These are phyloP conservation scores for Anguilla pacifica DNA, from an alignment of 2,797 vertebrate species.

Conservation along the genomic window DNA sequence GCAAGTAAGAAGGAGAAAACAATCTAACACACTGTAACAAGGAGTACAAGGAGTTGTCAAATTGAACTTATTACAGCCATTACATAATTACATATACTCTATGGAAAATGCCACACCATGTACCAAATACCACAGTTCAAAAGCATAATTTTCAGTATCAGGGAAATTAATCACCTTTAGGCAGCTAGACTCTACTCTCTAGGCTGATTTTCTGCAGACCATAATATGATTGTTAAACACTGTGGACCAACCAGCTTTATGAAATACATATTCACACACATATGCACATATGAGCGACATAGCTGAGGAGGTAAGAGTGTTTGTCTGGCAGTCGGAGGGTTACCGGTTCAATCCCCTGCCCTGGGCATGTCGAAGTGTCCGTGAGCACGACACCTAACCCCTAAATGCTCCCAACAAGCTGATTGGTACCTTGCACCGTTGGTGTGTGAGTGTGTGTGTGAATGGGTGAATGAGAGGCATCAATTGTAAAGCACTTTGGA, in stretches of 20 bases:
- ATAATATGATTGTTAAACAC: not conserved
- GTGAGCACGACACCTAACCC: too few relatives aligned
- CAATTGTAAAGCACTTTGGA: too few relatives aligned
- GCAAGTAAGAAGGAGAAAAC: not conserved
- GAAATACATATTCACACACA: not conserved
- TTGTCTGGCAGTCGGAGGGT: too few relatives aligned
- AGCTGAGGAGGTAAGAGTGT: too few relatives aligned
- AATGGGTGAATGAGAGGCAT: too few relatives aligned
- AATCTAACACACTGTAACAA: slow-evolving; percentile 1
- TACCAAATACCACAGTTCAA: not conserved
- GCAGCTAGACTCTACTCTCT: not conserved
- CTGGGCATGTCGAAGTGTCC: too few relatives aligned
- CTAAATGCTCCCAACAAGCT: too few relatives aligned
- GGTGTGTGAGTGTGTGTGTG: too few relatives aligned
- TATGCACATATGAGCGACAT: not conserved
- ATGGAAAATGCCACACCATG: not conserved
- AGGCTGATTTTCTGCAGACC: not conserved
- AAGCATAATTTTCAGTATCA: not conserved
- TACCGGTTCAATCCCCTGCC: too few relatives aligned
- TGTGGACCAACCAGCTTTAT: not conserved
- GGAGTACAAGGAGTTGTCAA: not conserved
- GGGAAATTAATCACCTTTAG: not conserved
- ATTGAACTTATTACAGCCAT: slow-evolving; percentile 1
- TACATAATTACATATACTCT: not conserved
- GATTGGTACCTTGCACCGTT: too few relatives aligned